Base-by-base conservation (phyloP, 2,797 vertebrate genomes). In the Melanotaenia nigrans region DNA sequence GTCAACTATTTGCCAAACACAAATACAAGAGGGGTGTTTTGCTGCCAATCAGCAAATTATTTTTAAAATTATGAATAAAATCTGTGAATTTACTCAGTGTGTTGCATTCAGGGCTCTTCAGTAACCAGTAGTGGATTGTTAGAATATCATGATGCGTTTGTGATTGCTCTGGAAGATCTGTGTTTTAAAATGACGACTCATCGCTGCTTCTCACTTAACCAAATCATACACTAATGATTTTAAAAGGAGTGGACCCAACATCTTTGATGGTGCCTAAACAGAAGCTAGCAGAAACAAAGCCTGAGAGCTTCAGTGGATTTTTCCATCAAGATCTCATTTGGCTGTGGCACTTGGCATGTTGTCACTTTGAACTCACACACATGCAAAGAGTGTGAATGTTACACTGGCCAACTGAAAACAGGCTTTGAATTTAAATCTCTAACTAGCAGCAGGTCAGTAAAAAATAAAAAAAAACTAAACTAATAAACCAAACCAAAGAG, bases 291-390 rank as follows among this genome's bases (percentile, higher is more conserved):
- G 16, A 61, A 55, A 13, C 16, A 64, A 60, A 59, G 14, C 38
- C n/a, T 32, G 38, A 36, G 13, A 12, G 10, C 8, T 14, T 2
- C 14, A 57, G 24, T 24, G 0, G 8, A 55, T 65, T 36, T 18
- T 9, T 42, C 42, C 30, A 30, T 49, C 24, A 10, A 13, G 22
- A 24, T 20, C 16, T 18, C 36, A 0, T 40, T 33, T 16, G 24
- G 24, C 40, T 36, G 36, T 2, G 36, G 65, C 36, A 5, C 63
- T 69, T 70, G 65, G 64, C 63, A 77, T 47, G 54, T 71, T 32
- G 62, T 57, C 54, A 65, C 36, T 53, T 40, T 65, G n/a, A 74
- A 78, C 13, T 60, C 18, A 67, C 9, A 68, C 10, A 61, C 8
- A 45, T 24, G 24, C 13, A 59, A 24, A 45, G 4, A 58, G 25